These are phyloP conservation scores for Valencia hispanica DNA, from an alignment of 2,797 vertebrate species.

Conservation along the genomic window DNA sequence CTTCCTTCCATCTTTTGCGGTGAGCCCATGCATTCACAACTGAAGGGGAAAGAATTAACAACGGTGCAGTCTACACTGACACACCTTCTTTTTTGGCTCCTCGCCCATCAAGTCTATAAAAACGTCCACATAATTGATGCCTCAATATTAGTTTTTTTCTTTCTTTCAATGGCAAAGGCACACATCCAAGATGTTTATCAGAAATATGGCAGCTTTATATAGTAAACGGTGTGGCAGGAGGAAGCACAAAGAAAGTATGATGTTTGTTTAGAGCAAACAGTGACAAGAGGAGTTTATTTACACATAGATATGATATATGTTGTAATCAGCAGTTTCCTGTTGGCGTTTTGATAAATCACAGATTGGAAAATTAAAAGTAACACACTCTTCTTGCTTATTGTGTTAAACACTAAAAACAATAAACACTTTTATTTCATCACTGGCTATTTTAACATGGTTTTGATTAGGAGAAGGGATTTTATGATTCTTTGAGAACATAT, in stretches of 20 bases:
- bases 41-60: conserved; percentile 72
- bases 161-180: conserved; percentile 64
- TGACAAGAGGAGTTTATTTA: conserved; percentile 69
- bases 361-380: conserved; percentile 22
- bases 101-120: conserved; percentile 73
- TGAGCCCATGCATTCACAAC: conserved; percentile 64
- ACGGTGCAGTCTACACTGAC: conserved; percentile 64
- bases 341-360: conserved; percentile 42
- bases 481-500: conserved; percentile 2
- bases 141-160: conserved; percentile 67
- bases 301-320: conserved; percentile 59
- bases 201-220: conserved; percentile 61
- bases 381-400: conserved; percentile 2
- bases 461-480: not conserved
- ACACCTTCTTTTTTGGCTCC: conserved; percentile 78
- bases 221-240: conserved; percentile 50
- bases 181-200: conserved; percentile 73
- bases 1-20: conserved; percentile 62
- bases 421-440: not conserved
- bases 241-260: conserved; percentile 49
- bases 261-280: conserved; percentile 72
- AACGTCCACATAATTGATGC: conserved; percentile 77
- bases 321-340: conserved; percentile 48
- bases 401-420: conserved; percentile 15
- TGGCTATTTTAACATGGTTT: conserved; percentile 4